A percentile compares a stretch with the other conserved stretches of the same genome.
These are phyloP conservation scores for Rutilus rutilus DNA, from an alignment of 2,113 vertebrate genomes.

Conservation along the genomic window DNA sequence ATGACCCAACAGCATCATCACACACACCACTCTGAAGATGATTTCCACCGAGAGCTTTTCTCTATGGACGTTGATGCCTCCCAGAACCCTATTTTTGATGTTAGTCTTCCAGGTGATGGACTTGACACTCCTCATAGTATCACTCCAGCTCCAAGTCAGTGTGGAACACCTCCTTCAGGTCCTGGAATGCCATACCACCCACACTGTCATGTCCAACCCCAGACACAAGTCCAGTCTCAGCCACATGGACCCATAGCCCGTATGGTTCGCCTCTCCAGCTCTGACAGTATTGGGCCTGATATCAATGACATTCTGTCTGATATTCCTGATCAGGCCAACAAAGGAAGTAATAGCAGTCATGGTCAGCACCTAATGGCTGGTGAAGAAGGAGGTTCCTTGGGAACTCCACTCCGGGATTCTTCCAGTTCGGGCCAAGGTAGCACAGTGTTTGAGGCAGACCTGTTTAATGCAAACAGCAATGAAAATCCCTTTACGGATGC, in stretches of 20 bases:
- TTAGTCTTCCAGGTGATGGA: constrained; percentile 90
- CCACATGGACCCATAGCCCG: constrained; percentile 83
- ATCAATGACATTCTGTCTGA: constrained; percentile 97
- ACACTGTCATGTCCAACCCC: constrained; percentile 73
- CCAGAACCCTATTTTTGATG: constrained; percentile 96
- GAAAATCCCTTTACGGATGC: constrained; percentile 95
- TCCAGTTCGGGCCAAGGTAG: constrained; percentile 96
- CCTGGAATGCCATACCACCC: constrained; percentile 72
- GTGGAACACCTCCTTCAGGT: constrained; percentile 90
- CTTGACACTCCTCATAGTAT: constrained; percentile 94
- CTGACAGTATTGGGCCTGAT: constrained; percentile 94
- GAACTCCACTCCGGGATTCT: constrained; percentile 94
- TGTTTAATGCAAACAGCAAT: constrained; percentile 90
- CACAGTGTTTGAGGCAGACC: constrained; percentile 93
- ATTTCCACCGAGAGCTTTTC: constrained; percentile 97
- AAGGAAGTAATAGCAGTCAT: constrained; percentile 74
- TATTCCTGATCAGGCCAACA: constrained; percentile 93
- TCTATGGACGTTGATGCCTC: constrained; percentile 97
- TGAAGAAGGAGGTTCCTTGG: constrained; percentile 89
- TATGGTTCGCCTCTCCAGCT: constrained; percentile 92
- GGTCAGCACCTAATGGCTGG: constrained; percentile 75
- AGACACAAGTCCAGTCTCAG: constrained; percentile 71
- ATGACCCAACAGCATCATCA: constrained; percentile 72
- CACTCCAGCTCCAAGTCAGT: constrained; percentile 95
- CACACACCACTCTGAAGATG: constrained; percentile 87